These are phyloP conservation scores for Emydoidea blandingii DNA, from an alignment of 2,797 vertebrate genomes.

Conservation along the genomic window DNA sequence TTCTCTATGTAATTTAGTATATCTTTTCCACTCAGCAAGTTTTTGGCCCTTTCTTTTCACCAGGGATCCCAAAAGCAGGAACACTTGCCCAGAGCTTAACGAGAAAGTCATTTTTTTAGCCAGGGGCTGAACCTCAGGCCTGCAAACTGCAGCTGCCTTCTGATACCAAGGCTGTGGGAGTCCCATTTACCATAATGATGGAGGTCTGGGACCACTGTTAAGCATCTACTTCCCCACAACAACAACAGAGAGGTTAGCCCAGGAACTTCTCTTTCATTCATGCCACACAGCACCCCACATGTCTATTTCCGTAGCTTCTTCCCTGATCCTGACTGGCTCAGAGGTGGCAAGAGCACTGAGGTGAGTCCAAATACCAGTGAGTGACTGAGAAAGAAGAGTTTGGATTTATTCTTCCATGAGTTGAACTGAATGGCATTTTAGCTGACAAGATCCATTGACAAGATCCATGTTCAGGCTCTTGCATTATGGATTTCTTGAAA, in stretches of 20 bases:
- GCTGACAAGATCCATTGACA: background rate
- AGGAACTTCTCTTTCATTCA: background rate
- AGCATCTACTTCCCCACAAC: rapidly evolving
- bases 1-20: background rate
- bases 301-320: background rate
- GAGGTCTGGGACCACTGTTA: background rate
- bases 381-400: background rate
- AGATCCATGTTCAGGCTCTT: background rate
- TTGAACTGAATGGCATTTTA: background rate
- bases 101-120: background rate
- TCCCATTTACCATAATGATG: background rate
- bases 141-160: background rate
- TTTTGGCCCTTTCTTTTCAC: background rate
- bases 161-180: background rate
- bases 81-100: background rate
- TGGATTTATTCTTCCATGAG: background rate
- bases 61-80: background rate
- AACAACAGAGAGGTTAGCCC: background rate
- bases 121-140: background rate
- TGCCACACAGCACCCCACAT: background rate
- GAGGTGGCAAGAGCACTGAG: background rate
- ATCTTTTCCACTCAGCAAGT: rapidly evolving
- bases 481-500: background rate
- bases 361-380: background rate
- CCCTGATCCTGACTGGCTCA: background rate